Base-by-base conservation (phyloP, 2,888 invertebrate genomes). In the Perizoma flavofasciatum region DNA sequence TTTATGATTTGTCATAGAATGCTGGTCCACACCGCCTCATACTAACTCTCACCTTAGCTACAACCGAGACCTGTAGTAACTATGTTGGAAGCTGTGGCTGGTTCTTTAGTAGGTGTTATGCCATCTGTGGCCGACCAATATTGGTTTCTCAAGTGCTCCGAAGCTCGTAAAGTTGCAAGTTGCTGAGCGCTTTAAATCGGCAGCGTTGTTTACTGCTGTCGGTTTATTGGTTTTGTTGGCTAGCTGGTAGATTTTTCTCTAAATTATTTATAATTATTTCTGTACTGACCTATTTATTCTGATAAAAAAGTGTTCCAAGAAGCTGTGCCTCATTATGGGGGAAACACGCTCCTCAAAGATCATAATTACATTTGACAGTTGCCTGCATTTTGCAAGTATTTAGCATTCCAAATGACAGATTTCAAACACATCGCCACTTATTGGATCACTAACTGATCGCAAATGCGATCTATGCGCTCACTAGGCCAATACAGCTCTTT, bases 141-240 rank as follows among this genome's bases (percentile, higher is more conserved):
- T 78, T 74, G 67, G 71, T 72, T 71, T 72, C 69, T 72, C 68
- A 61, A 72, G 72, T 72, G 73, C 69, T 72, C 68, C 63, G 68
- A 63, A 57, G 62, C 69, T 74, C 80, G 78, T 83, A 83, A 83
- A 82, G 77, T 79, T 66, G 61, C 63, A 70, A 73, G 68, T 75
- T 67, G 67, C 69, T 60, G 62, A 73, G 73, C 73, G 74, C 72
- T 74, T 67, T 68, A 69, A 73, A 59, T 69, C 68, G 71, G 70
- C 75, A 63, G 55, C 68, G 65, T 69, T 73, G 70, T 78, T 78
- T 77, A 76, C 69, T 68, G 79, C 63, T 73, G 74, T 71, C 70
- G 66, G 68, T 71, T 75, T 68, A 71, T 78, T 73, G 72, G 70
- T 73, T 65, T 66, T 66, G 62, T 63, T 67, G 61, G 48, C 49